Evolutionary conservation across 2,888 invertebrate genomes (phyloP), one percentile per base, ranked within the genome.

Genomic region (Tineola bisselliella): DNA sequence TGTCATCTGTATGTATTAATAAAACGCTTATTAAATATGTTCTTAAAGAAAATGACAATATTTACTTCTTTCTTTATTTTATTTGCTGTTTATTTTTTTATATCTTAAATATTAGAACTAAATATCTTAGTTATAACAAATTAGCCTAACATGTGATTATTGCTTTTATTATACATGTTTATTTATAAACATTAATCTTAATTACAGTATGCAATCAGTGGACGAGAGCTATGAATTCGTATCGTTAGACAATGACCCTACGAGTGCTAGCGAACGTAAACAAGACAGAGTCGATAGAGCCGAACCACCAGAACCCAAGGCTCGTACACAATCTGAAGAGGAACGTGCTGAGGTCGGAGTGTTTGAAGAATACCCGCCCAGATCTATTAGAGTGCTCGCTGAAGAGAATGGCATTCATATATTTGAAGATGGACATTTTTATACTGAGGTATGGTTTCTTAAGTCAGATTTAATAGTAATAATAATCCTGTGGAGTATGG

Each of bases 391-490:
- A 70, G 91, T 93, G 68, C 89, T 94, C 57, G 92, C 90, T 56
- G 89, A 94, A 65, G 95, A 95, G 75, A 93, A 94, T 70, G 95
- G 95, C 33, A 94, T 96, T 61, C 95, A 96, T 74, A 95, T 95
- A 77, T 94, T 94, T 69, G 95, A 95, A 75, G 96, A 96, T 82
- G 96, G 96, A 61, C 96, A 96, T 80, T 96, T 96, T 78, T 96
- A 95, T 91, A 94, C 96, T 83, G 96, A 96, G 89, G 94, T 84
- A 62, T n/a, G n/a, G n/a, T n/a, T n/a, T n/a, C n/a, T n/a, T n/a
- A n/a, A n/a, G n/a, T n/a, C n/a, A n/a, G n/a, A n/a, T n/a, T n/a
- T n/a, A n/a, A n/a, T n/a, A n/a, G n/a, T n/a, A n/a, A n/a, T n/a
- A n/a, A n/a, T n/a, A n/a, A n/a, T n/a, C n/a, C n/a, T n/a, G n/a